Base-by-base conservation (phyloP, 2,113 vertebrate genomes). In the Brachirus orientalis region DNA sequence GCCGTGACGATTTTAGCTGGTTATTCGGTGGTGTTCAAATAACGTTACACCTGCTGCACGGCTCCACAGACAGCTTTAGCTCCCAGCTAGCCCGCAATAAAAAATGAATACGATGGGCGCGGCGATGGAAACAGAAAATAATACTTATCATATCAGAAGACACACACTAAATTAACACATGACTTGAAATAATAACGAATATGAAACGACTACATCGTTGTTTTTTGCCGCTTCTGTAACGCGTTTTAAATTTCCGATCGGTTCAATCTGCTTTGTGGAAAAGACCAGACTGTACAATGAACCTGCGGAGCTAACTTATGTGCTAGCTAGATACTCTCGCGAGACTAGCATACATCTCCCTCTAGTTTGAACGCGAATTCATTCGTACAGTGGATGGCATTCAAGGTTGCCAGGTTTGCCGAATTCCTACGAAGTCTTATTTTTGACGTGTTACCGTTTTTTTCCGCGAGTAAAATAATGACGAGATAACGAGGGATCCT, bases 41-140 rank as follows among this genome's bases (percentile, higher is more conserved):
- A 51, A 33, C 67, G 48, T 20, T 61, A 47, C 76, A 70, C 63
- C 72, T 85, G 77, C 63, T 69, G 55, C 17, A 10, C 38, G 35
- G 22, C 28, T 66, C 38, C 38, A 8, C 22, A 28, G 20, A 9
- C 54, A 59, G 19, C 43, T 11, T 66, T 71, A 80, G 77, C 78
- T 53, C 12, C 59, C 43, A 63, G 47, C 77, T 72, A 80, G 65
- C 61, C 53, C 52, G 51, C 51, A 79, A 77, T 77, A 76, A 72
- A 68, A n/a, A 75, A 72, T 52, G 19, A 51, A 60, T 54, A 56
- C 19, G 63, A 48, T 82, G 85, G 88, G 84, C 69, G 89, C 89
- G 90, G 88, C 79, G 77, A 77, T 62, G 64, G 57, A 83, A 76
- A 83, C 66, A 71, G 16, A 82, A 60, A 77, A 84, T 52, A 74